Evolutionary conservation across 2,113 vertebrate species (phyloP).

Genomic region (Anseranas semipalmata): DNA sequence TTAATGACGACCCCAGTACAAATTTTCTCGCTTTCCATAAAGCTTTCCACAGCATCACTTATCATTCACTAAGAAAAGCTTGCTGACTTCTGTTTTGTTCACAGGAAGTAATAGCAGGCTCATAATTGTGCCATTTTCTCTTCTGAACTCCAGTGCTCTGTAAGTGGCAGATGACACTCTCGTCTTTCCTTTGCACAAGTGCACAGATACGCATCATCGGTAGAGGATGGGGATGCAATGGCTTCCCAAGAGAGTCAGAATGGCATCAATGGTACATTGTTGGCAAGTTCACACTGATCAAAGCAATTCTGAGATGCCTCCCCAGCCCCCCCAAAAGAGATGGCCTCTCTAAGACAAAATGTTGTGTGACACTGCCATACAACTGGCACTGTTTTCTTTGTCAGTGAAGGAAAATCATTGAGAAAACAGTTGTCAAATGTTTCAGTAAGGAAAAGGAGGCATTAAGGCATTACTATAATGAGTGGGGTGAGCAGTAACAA

Average conservation of each 20-base stretch:
- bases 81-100: background rate
- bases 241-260: constrained; percentile 8
- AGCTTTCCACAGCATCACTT: background rate
- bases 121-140: background rate
- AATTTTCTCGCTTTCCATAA: background rate
- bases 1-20: background rate
- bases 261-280: constrained; percentile 10
- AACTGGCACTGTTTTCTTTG: background rate
- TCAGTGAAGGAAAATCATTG: background rate
- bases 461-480: background rate
- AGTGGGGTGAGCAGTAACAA: background rate
- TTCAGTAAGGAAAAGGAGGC: background rate
- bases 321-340: background rate
- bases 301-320: constrained; percentile 14
- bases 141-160: background rate
- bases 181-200: constrained; percentile 19
- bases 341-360: constrained; percentile 11
- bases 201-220: constrained; percentile 9
- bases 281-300: constrained; percentile 47
- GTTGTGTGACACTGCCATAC: background rate
- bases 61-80: background rate
- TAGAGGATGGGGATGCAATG: constrained; percentile 30
- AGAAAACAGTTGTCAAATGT: background rate
- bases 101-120: background rate
- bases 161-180: constrained; percentile 32